Evolutionary conservation across 92 coral and sea anemone species (phyloP), one percentile per base, ranked within the genome.

Genomic region (Actinostola sp.): DNA sequence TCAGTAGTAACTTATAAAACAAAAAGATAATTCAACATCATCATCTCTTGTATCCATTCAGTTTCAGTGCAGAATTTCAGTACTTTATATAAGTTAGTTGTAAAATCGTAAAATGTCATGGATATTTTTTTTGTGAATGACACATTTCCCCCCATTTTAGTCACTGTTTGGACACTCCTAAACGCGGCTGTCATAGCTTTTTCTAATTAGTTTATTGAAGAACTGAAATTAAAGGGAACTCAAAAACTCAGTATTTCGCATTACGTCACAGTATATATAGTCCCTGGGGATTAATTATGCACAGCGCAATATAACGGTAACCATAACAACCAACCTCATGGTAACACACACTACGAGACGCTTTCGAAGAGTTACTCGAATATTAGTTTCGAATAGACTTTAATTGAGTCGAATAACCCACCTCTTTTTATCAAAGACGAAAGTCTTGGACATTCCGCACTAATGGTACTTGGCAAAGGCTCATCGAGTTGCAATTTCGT

Each of bases 381-480:
- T 67, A 67, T 67, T 67, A 36, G 49, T 17, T 20, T 25, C 71
- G 38, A 65, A 34, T 16, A 14, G 28, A 29, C 3, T 10, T 67
- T 67, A 67, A 67, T 67, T 27, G 43, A 16, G 4, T 21, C 61
- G 24, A 67, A 67, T 67, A 44, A 4, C 54, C 74, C 23, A 15
- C 3, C 59, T 30, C 13, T 14, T 8, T 42, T 26, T 20, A 1
- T 23, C 23, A 8, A 9, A 36, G 9, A 43, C 35, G 25, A 5
- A 32, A n/a, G n/a, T n/a, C 2, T 30, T 21, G 14, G 25, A 2
- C 61, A 3, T 2, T 67, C 2, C 21, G 8, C 39, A 73, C 34
- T 15, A 82, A 94, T 94, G 98, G 98, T 94, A 33, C 86, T 94
- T 46, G 97, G 97, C 59, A 82, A 85, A 70, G 52, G 83, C 76